Evolutionary conservation across 2,888 invertebrate species (phyloP).

Genomic region (Leptogaster cylindrica): DNA sequence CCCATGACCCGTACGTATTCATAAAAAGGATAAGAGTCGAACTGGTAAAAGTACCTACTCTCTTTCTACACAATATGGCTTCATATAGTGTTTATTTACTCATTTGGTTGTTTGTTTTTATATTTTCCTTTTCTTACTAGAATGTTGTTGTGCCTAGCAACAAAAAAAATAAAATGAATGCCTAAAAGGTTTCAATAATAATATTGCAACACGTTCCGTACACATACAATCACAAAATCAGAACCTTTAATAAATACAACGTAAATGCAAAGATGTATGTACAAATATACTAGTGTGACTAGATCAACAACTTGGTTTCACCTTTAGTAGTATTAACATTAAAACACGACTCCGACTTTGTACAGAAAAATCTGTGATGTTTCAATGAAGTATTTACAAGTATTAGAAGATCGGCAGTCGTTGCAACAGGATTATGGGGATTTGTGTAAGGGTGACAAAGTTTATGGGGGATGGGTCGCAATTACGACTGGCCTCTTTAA

Average conservation of each 20-base stretch:
- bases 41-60: too few species aligned
- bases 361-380: slow-evolving; percentile 12
- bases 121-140: too few species aligned
- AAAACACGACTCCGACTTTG: slow-evolving; percentile 23
- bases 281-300: slow-evolving; percentile 40
- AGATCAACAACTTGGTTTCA: slow-evolving; percentile 40
- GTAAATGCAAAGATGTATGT: slow-evolving; percentile 13
- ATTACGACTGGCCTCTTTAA: too few species aligned
- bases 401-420: slow-evolving; percentile 3
- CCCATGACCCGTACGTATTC: too few species aligned
- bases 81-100: too few species aligned
- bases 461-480: slow-evolving; percentile 1
- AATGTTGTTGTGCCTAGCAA: neutral
- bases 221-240: slow-evolving; percentile 4
- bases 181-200: slow-evolving; percentile 5
- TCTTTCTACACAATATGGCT: too few species aligned
- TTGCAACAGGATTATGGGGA: too few species aligned
- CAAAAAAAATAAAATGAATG: slow-evolving; percentile 11
- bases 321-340: slow-evolving; percentile 30
- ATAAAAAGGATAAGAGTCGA: too few species aligned
- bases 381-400: slow-evolving; percentile 14
- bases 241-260: slow-evolving; percentile 25
- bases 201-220: neutral
- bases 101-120: too few species aligned
- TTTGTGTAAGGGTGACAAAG: neutral